Percentiles rank a stretch among this genome's conserved stretches.
Evolutionary conservation across 2,888 invertebrate genomes (phyloP).

Genomic region (Xestia ashworthii): DNA sequence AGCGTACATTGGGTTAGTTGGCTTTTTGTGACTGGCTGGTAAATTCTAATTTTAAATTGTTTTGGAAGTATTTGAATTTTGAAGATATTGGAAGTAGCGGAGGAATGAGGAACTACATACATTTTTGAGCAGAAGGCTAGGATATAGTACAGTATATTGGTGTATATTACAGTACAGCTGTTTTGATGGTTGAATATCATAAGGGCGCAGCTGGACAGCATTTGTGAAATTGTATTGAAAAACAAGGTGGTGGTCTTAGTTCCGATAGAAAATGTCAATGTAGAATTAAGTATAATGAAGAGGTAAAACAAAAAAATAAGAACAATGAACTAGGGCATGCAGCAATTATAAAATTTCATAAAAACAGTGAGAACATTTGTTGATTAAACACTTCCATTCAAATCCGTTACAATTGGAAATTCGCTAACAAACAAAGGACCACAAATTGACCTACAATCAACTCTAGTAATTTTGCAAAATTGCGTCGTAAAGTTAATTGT

Average conservation of each 20-base stretch:
- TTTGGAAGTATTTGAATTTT: slow-evolving; percentile 10
- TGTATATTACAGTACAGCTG: neutral
- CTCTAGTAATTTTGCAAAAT: slow-evolving; percentile 61
- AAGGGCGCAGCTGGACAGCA: neutral
- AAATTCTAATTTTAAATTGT: slow-evolving; percentile 30
- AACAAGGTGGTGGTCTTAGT: neutral
- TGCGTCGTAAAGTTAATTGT: slow-evolving; percentile 62
- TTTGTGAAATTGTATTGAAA: neutral
- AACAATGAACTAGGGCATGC: slow-evolving; percentile 20
- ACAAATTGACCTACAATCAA: slow-evolving; percentile 64
- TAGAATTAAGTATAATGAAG: neutral
- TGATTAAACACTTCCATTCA: slow-evolving; percentile 53
- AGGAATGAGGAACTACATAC: neutral
- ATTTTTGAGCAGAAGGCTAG: neutral
- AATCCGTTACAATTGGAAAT: slow-evolving; percentile 60
- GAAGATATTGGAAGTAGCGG: neutral
- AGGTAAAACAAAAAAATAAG: neutral
- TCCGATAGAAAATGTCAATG: neutral
- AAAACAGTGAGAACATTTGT: slow-evolving; percentile 22
- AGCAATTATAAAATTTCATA: slow-evolving; percentile 26
- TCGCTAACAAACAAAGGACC: slow-evolving; percentile 46
- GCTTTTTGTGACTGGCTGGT: slow-evolving; percentile 46
- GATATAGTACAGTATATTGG: neutral
- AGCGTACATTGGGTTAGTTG: slow-evolving; percentile 45
- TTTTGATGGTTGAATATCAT: neutral